Evolutionary conservation across 2,797 vertebrate species (phyloP).

Genomic region (Coilia nasus): DNA sequence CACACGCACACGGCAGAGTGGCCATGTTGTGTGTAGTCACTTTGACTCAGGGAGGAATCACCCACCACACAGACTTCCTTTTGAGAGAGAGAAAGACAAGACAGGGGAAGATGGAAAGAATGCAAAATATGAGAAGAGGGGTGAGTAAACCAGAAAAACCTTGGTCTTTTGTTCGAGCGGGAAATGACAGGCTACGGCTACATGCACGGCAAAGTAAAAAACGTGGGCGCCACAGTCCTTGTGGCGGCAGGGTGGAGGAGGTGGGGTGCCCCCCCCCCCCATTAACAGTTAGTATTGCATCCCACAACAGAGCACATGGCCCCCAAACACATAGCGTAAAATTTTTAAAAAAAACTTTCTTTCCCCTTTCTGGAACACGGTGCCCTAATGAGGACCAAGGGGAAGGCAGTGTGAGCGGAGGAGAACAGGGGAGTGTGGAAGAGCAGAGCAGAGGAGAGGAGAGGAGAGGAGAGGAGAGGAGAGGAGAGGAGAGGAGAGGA

Average conservation of each 20-base stretch:
- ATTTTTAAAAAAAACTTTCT: slow-evolving; percentile 64
- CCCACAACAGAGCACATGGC: slow-evolving; percentile 67
- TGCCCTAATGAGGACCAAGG: slow-evolving; percentile 72
- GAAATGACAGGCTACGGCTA: background rate
- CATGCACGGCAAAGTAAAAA: background rate
- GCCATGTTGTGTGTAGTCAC: no score
- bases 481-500: slow-evolving; percentile 6
- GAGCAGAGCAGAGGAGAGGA: slow-evolving; percentile 46
- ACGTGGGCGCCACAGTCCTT: slow-evolving; percentile 67
- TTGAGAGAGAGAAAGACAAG: background rate
- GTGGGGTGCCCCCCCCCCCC: slow-evolving; percentile 57
- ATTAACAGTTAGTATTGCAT: slow-evolving; percentile 61
- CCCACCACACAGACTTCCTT: background rate
- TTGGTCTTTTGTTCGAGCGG: background rate
- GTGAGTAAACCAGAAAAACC: background rate
- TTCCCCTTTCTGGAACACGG: slow-evolving; percentile 40
- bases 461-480: background rate
- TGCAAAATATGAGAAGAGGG: background rate
- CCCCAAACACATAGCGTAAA: slow-evolving; percentile 59
- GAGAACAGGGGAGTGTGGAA: slow-evolving; percentile 14
- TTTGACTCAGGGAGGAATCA: background rate
- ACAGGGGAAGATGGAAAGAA: background rate
- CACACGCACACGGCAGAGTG: background rate
- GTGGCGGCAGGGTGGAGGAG: slow-evolving; percentile 52
- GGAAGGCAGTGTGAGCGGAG: slow-evolving; percentile 44